phyloP scores from a whole-genome alignment of 2,113 vertebrate species.

The Protomyctophum bolini region DNA sequence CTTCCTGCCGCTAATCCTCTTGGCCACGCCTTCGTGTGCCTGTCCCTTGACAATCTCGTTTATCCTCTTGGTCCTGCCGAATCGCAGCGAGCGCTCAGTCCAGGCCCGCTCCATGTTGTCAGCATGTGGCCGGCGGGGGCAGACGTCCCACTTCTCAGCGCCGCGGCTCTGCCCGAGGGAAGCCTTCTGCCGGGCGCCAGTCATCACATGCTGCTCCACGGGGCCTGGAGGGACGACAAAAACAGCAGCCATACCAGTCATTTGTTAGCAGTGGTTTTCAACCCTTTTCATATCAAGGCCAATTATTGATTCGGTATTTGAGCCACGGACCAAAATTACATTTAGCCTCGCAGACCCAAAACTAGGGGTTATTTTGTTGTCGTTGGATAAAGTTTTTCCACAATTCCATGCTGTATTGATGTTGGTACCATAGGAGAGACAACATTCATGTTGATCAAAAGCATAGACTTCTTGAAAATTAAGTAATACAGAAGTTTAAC shows the following conservation, averaged over 20 bases:
- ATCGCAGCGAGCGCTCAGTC: constrained; percentile 69
- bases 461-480: too few species aligned
- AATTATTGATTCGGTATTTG: too few species aligned
- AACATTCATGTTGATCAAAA: too few species aligned
- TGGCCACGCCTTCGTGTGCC: constrained; percentile 44
- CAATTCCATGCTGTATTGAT: too few species aligned
- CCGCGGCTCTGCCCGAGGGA: constrained; percentile 65
- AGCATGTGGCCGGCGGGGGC: constrained; percentile 71
- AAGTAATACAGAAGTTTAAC: too few species aligned
- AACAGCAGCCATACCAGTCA: constrained; percentile 11
- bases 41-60: constrained; percentile 39
- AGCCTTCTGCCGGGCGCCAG: constrained; percentile 77
- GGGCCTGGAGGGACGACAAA: constrained; percentile 56
- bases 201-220: constrained; percentile 82
- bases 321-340: too few species aligned
- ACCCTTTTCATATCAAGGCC: too few species aligned
- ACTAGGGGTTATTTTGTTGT: too few species aligned
- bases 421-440: too few species aligned
- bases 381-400: too few species aligned
- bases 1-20: constrained; percentile 37
- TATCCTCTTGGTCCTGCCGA: constrained; percentile 74
- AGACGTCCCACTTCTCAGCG: constrained; percentile 62
- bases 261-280: constrained; percentile 11
- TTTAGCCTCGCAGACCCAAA: too few species aligned
- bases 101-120: constrained; percentile 72